A percentile compares a stretch with the other conserved stretches of the same genome.
These are phyloP conservation scores for Melanotaenia trifasciata DNA, from an alignment of 2,797 vertebrate genomes.

Conservation along the genomic window DNA sequence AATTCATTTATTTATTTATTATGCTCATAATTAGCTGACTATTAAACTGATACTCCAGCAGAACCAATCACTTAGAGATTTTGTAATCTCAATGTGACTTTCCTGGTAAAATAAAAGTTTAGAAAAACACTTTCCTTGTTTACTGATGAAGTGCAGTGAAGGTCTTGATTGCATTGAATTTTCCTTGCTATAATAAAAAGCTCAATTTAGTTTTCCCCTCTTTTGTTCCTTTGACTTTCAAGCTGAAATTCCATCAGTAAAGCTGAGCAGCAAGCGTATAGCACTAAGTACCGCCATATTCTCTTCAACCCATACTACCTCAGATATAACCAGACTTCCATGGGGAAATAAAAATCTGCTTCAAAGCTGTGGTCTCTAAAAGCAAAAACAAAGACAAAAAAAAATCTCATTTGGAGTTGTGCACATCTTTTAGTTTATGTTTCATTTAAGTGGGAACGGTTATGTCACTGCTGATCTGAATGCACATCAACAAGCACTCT, in stretches of 20 bases:
- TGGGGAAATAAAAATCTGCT: slow-evolving; percentile 8
- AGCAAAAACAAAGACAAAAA: neutral
- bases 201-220: neutral
- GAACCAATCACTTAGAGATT: too few relatives aligned
- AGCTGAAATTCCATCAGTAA: too few relatives aligned
- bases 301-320: neutral
- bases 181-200: neutral
- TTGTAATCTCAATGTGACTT: too few relatives aligned
- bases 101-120: too few relatives aligned
- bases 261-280: too few relatives aligned
- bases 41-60: too few relatives aligned
- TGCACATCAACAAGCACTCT: neutral
- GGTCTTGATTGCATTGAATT: neutral
- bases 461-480: slow-evolving; percentile 14
- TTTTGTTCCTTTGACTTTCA: neutral
- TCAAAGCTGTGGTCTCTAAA: neutral
- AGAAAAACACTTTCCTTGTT: neutral
- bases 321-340: slow-evolving; percentile 21
- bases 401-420: neutral
- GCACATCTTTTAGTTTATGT: neutral
- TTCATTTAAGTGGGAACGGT: neutral
- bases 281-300: too few relatives aligned
- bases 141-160: neutral
- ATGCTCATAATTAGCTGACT: neutral
- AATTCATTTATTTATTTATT: neutral